Conservation (phyloP, 2,113 vertebrate species). For the Chamaetylas fuelleborni region DNA sequence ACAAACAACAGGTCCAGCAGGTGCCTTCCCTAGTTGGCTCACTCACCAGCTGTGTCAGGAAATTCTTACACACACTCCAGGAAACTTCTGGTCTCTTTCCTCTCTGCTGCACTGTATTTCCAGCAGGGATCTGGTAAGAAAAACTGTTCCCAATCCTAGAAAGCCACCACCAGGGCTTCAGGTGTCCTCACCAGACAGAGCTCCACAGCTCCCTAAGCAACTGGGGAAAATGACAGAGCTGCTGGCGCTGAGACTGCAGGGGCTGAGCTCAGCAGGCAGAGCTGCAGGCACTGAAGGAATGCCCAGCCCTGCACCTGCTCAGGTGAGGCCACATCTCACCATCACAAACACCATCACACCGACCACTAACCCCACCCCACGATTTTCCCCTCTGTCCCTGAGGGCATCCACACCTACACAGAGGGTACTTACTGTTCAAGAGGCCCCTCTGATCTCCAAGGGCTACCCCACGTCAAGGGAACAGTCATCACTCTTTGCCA, state of each 20-base stretch:
- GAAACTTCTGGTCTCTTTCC: neutral
- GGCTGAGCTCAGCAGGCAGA: neutral
- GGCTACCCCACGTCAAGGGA: neutral
- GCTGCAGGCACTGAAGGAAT: neutral
- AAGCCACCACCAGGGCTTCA: neutral
- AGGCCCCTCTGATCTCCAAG: neutral
- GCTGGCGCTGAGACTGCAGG: neutral
- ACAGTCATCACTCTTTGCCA: neutral
- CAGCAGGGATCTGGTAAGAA: neutral
- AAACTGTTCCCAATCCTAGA: neutral
- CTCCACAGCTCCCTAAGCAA: neutral
- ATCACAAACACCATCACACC: neutral
- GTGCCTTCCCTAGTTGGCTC: neutral
- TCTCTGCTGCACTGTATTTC: neutral
- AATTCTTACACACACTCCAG: neutral
- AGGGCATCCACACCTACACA: neutral
- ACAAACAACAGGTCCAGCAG: neutral
- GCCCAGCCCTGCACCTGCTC: neutral
- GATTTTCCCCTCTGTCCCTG: too few relatives aligned
- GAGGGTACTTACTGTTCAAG: neutral
- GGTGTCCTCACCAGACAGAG: neutral
- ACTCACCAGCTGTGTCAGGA: neutral
- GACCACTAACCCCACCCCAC: neutral
- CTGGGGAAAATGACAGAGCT: neutral
- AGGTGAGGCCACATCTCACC: neutral